phyloP scores from a whole-genome alignment of 2,113 vertebrate genomes.

The Callipepla californica region DNA sequence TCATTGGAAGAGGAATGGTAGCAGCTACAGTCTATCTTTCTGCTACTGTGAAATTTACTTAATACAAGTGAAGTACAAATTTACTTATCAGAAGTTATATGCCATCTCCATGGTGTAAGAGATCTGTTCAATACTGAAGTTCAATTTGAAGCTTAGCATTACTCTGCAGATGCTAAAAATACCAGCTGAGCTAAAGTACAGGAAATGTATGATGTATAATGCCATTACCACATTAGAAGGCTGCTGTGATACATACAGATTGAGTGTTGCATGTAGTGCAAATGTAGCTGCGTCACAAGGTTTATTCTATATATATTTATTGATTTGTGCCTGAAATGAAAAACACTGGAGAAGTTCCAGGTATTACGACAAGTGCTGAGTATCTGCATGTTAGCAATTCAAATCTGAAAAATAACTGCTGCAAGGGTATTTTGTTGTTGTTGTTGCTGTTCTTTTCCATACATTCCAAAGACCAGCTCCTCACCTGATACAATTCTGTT shows the following conservation, averaged over 20 bases:
- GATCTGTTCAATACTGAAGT: not conserved
- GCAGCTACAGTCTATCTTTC: not conserved
- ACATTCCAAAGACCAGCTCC: not conserved
- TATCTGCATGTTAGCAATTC: not conserved
- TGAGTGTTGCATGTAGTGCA: slow-evolving; percentile 56
- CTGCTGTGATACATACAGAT: slow-evolving; percentile 75
- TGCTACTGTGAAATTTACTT: not conserved
- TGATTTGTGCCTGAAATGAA: not conserved
- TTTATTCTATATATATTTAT: slow-evolving; percentile 70
- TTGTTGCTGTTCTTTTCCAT: not conserved
- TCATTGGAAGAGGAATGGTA: not conserved
- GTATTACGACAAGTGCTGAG: not conserved
- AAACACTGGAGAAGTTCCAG: not conserved
- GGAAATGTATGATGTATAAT: slow-evolving; percentile 18
- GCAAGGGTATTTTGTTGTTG: not conserved
- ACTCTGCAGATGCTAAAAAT: not conserved
- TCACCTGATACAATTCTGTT: not conserved
- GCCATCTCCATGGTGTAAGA: not conserved
- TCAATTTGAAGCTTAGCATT: slow-evolving; percentile 12
- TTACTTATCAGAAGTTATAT: not conserved
- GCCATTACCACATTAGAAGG: slow-evolving; percentile 50
- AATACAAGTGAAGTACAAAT: not conserved
- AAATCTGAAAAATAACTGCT: not conserved
- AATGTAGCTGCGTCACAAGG: slow-evolving; percentile 72
- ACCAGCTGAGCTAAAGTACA: not conserved